These are phyloP conservation scores for Amphiprion percula DNA, from an alignment of 2,113 vertebrate species.

Conservation along the genomic window DNA sequence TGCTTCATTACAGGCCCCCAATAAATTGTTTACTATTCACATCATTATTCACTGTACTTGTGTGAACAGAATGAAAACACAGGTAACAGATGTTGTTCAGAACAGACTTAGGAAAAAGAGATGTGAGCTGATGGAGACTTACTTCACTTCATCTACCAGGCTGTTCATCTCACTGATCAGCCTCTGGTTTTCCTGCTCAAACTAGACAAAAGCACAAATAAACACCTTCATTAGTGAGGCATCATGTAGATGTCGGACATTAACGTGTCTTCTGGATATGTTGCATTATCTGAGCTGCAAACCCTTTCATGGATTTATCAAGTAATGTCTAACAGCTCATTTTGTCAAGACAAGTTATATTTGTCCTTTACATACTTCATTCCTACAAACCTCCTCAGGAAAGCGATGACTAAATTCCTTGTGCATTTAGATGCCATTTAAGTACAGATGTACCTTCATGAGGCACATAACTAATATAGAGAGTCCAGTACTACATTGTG, in stretches of 20 bases:
- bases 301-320: no score
- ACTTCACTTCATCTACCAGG: conserved; percentile 97
- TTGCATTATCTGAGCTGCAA: not conserved
- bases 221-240: not conserved
- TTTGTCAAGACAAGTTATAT: not conserved
- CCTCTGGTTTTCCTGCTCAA: conserved; percentile 97
- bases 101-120: not conserved
- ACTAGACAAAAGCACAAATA: conserved; percentile 82
- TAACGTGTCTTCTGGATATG: not conserved
- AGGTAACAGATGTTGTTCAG: not conserved
- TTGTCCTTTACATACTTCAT: not conserved
- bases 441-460: not conserved
- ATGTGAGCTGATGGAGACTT: conserved; percentile 23
- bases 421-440: not conserved
- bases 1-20: not conserved
- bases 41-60: not conserved
- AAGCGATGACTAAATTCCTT: not conserved
- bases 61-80: conserved; percentile 1
- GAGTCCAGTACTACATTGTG: not conserved
- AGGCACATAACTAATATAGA: conserved; percentile 2
- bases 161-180: conserved; percentile 96
- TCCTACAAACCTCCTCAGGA: not conserved
- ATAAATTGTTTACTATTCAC: not conserved
- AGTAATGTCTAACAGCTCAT: not conserved
- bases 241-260: not conserved